phyloP scores from a whole-genome alignment of 2,797 vertebrate species.

The Falco naumanni region DNA sequence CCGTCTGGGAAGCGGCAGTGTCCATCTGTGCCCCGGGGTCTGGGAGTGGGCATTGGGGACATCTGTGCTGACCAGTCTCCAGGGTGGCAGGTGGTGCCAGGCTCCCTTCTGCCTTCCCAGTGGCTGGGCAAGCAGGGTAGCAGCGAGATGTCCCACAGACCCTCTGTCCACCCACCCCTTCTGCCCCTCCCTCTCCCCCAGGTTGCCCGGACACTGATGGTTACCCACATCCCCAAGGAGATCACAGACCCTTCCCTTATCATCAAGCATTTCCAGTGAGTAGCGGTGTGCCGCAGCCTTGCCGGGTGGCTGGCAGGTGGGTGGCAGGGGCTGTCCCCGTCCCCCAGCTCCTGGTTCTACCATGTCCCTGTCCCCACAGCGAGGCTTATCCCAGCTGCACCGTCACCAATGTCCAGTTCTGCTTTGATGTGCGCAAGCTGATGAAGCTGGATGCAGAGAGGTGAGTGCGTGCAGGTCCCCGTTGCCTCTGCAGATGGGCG shows the following conservation, averaged over 20 bases:
- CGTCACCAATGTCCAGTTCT: conserved; percentile 93
- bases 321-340: not conserved
- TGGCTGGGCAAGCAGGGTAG: not conserved
- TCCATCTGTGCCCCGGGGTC: not conserved
- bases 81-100: not conserved
- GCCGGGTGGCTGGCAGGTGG: not conserved
- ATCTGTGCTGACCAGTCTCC: not conserved
- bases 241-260: conserved; percentile 92
- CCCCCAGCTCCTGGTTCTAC: not conserved
- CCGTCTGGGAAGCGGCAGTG: not conserved
- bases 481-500: not conserved
- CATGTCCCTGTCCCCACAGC: conserved; percentile 73
- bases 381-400: conserved; percentile 97
- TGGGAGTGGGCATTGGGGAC: not conserved
- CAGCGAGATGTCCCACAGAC: accelerated
- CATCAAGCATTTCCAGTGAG: conserved; percentile 97
- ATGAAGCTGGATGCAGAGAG: conserved; percentile 93
- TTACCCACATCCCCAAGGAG: conserved; percentile 90
- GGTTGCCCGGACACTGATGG: conserved; percentile 93
- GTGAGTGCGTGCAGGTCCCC: conserved; percentile 60
- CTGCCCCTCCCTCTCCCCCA: conserved; percentile 57
- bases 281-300: not conserved
- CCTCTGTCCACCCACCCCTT: not conserved
- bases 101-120: not conserved
- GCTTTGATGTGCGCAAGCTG: conserved; percentile 89